Conservation (phyloP, 1,140 invertebrate genomes). For the Eupristina koningsbergeri region DNA sequence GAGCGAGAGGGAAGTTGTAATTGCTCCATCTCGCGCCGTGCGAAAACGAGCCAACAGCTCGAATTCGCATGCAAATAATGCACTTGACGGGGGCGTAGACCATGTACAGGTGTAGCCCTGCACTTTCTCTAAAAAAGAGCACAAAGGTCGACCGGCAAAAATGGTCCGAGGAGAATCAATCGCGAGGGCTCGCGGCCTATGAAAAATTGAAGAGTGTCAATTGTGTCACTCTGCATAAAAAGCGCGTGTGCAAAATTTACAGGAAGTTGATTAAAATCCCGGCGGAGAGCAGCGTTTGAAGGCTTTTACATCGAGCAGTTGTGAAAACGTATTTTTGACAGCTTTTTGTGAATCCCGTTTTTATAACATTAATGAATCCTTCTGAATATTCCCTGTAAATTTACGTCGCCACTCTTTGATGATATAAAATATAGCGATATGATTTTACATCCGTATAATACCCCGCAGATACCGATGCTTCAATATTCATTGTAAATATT, state of each 20-base stretch:
- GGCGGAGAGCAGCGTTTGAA: conserved; percentile 7
- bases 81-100: conserved; percentile 28
- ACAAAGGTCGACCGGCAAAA: conserved; percentile 1
- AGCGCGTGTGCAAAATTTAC: conserved; percentile 41
- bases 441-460: neutral
- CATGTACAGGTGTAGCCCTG: neutral
- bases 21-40: conserved; percentile 37
- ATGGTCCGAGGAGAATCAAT: conserved; percentile 31
- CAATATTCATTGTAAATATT: neutral
- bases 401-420: neutral
- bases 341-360: conserved; percentile 2
- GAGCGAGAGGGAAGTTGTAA: conserved; percentile 34
- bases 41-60: conserved; percentile 36
- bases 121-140: conserved; percentile 22
- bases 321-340: conserved; percentile 16
- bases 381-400: neutral
- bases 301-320: conserved; percentile 8
- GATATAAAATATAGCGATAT: neutral
- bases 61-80: conserved; percentile 50
- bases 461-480: neutral
- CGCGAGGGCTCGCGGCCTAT: conserved; percentile 18
- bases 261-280: conserved; percentile 46
- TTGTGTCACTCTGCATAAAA: conserved; percentile 19
- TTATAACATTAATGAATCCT: neutral
- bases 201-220: conserved; percentile 49